A percentile compares a stretch with the other conserved stretches of the same genome.
Evolutionary conservation across 2,797 vertebrate genomes (phyloP).

Genomic region (Poliocrania exsul): DNA sequence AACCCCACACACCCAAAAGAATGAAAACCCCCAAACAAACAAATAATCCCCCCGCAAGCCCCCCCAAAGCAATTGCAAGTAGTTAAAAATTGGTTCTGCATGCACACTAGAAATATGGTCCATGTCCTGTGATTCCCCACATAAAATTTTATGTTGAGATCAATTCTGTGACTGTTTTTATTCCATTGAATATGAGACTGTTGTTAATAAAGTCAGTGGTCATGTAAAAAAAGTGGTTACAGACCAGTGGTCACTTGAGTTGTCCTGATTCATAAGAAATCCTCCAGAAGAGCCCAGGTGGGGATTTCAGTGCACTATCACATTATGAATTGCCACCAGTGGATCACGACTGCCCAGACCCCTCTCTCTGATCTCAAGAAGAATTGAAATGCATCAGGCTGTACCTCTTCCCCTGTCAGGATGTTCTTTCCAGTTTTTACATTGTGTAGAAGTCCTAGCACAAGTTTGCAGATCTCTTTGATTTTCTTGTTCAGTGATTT

Average conservation of each 20-base stretch:
- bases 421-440: background rate
- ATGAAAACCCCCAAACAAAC: background rate
- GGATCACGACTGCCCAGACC: accelerated
- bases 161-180: background rate
- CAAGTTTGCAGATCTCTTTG: background rate
- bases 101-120: background rate
- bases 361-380: background rate
- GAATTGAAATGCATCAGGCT: background rate
- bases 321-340: background rate
- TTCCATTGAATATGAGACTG: background rate
- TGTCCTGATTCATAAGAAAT: background rate
- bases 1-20: background rate
- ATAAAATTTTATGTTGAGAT: background rate
- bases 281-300: background rate
- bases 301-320: background rate
- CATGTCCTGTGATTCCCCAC: accelerated
- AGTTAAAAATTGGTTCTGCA: background rate
- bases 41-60: background rate
- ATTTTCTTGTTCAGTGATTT: background rate
- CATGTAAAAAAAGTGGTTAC: background rate
- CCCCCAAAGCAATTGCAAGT: accelerated
- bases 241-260: background rate
- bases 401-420: background rate
- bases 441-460: background rate
- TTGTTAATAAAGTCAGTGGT: background rate